Conservation (phyloP, 1,140 invertebrate genomes). For the Coenobita brevimanus region DNA sequence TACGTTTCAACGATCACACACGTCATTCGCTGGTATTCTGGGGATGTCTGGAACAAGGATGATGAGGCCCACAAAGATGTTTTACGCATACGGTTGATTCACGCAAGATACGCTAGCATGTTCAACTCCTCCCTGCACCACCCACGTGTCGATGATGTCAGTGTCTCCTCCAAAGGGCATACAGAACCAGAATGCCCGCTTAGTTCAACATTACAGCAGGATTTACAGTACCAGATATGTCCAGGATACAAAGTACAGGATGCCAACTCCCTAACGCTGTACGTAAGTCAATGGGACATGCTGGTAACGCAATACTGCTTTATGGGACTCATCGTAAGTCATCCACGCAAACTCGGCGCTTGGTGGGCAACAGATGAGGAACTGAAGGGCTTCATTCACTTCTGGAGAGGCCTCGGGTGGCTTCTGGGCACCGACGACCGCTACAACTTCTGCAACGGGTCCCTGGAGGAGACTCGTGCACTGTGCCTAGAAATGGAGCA, state of each 20-base stretch:
- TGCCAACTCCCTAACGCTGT: conserved; percentile 63
- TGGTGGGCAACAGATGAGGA: conserved; percentile 76
- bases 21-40: conserved; percentile 82
- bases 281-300: conserved; percentile 85
- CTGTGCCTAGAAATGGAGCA: conserved; percentile 73
- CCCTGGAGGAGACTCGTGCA: conserved; percentile 72
- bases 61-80: conserved; percentile 74
- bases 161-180: conserved; percentile 73
- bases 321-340: conserved; percentile 83
- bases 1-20: conserved; percentile 84
- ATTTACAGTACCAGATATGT: neutral
- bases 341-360: conserved; percentile 80
- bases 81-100: conserved; percentile 74
- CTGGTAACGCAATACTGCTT: conserved; percentile 82
- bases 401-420: conserved; percentile 88
- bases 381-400: conserved; percentile 85
- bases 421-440: conserved; percentile 87
- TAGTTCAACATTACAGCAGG: conserved; percentile 5
- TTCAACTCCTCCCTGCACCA: conserved; percentile 72
- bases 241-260: neutral
- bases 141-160: conserved; percentile 75
- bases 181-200: conserved; percentile 28
- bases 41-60: conserved; percentile 76
- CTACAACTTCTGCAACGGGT: conserved; percentile 78
- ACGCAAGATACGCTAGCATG: conserved; percentile 71